Percentiles rank a stretch among this genome's conserved stretches.
Evolutionary conservation across 2,797 vertebrate species (phyloP).

Genomic region (Silurus lanzhouensis): DNA sequence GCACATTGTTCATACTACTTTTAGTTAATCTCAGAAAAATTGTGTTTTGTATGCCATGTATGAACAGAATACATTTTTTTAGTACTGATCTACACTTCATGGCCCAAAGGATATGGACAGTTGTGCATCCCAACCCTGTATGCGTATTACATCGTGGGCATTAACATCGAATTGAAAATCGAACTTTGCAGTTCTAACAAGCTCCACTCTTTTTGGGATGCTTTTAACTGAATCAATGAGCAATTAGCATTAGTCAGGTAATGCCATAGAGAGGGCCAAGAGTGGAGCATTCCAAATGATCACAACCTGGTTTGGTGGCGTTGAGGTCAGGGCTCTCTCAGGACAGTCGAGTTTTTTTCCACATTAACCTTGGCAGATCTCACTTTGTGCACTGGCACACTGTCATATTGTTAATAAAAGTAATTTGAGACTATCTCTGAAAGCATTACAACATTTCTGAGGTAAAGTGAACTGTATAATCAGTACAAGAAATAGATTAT

Average conservation of each 20-base stretch:
- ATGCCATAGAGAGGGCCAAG: background rate
- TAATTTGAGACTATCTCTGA: no score
- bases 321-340: background rate
- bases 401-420: background rate
- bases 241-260: background rate
- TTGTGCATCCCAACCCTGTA: no score
- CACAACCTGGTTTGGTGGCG: background rate
- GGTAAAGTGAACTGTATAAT: background rate
- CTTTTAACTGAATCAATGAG: background rate
- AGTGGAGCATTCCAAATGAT: background rate
- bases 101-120: no score
- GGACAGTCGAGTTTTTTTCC: background rate
- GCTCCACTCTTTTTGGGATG: background rate
- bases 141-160: background rate
- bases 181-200: background rate
- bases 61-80: no score
- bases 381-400: background rate
- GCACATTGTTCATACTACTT: background rate
- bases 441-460: background rate
- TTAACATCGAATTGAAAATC: background rate
- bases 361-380: background rate
- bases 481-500: background rate
- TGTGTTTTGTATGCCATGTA: no score
- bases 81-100: no score
- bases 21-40: no score